These are phyloP conservation scores for Psittacula echo DNA, from an alignment of 2,797 vertebrate species.

Conservation along the genomic window DNA sequence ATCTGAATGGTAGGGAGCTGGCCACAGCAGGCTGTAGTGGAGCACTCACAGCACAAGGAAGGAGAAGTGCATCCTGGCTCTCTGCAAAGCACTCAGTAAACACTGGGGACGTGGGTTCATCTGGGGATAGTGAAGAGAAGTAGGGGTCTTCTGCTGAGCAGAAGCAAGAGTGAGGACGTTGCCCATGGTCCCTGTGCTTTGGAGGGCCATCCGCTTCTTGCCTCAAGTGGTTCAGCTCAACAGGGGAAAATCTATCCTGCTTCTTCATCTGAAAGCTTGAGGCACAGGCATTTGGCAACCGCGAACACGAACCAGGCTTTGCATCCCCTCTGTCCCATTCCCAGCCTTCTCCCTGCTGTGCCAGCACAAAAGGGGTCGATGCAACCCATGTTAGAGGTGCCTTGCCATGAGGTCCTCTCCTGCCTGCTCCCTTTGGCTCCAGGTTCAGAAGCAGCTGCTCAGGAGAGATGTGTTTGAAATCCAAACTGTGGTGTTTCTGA, in stretches of 20 bases:
- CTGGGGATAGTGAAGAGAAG: constrained; percentile 70
- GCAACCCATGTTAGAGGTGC: constrained; percentile 54
- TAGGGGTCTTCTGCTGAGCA: constrained; percentile 77
- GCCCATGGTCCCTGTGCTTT: not conserved
- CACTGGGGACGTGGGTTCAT: not conserved
- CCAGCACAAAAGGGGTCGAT: constrained; percentile 70
- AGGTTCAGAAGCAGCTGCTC: not conserved
- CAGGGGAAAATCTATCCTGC: not conserved
- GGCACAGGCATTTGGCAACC: not conserved
- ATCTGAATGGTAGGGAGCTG: not conserved
- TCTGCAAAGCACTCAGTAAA: constrained; percentile 10
- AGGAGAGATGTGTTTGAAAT: constrained; percentile 24
- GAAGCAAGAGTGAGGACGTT: not conserved
- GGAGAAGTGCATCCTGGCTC: not conserved
- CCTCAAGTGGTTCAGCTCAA: not conserved
- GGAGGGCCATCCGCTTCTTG: not conserved
- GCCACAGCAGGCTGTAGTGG: not conserved
- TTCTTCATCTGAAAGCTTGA: not conserved
- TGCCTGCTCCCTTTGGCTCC: not conserved
- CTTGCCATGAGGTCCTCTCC: constrained; percentile 5
- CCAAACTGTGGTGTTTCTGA: constrained; percentile 71
- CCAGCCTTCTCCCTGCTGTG: not conserved
- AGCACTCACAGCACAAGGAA: not conserved
- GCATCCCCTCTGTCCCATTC: not conserved
- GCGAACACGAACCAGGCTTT: not conserved